Evolutionary conservation across 2,888 invertebrate genomes (phyloP), one percentile per base, ranked within the genome.

Genomic region (Lordiphosa andalusiaca): DNA sequence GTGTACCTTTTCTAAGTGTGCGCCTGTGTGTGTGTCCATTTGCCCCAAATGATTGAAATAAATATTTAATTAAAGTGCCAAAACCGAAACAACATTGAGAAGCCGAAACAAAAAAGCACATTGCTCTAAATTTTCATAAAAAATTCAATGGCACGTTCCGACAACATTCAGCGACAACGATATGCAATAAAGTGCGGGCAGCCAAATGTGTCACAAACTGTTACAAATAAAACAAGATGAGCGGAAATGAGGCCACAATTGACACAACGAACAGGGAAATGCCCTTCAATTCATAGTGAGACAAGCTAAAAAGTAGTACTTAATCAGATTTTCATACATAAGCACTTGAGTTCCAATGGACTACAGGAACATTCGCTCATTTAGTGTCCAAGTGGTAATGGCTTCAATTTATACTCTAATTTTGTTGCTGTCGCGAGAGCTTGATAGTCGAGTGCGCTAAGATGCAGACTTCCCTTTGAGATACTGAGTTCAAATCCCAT

Each of bases 41-140:
- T 72, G 64, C 47, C 12, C 64, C 58, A 70, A 73, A 73, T 76
- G 62, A 71, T 72, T 71, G 67, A 73, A 82, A 82, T 85, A 84
- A 82, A 85, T 84, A 85, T 85, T 85, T 85, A 76, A 85, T 84
- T 80, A 74, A 75, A 82, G 82, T 80, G 67, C 69, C 69, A 71
- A 69, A 63, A 68, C 69, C 57, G 67, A 49, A 71, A 62, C 60
- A 53, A 57, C 57, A 61, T 37, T 25, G 55, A 59, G 39, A 41
- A 58, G 67, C 53, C 55, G 66, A 66, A 66, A 55, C 50, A 33
- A 50, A 50, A 61, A 41, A 61, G 40, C 42, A 51, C 38, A 54
- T 50, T 56, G 60, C 65, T 71, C 73, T 71, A 81, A 85, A 81
- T 73, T 83, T 83, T 81, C 71, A 84, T 84, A 78, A 81, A 84